Evolutionary conservation across 2,113 vertebrate genomes (phyloP).

Genomic region (Elgaria multicarinata): DNA sequence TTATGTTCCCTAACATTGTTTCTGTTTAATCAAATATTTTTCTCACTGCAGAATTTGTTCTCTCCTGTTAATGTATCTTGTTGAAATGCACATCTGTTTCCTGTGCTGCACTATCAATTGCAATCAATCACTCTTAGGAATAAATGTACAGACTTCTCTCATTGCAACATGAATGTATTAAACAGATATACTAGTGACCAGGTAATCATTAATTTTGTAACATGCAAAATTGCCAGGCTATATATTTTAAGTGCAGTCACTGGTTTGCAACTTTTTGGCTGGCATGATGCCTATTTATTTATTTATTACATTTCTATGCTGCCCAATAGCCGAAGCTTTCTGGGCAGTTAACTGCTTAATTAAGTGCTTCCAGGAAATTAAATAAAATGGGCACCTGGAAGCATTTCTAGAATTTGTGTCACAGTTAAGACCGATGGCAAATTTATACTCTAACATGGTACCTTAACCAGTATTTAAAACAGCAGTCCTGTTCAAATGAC

Average conservation of each 20-base stretch:
- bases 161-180: background rate
- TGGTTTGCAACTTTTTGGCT: background rate
- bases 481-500: too few species aligned
- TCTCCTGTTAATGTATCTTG: background rate
- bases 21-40: background rate
- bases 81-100: background rate
- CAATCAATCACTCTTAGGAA: background rate
- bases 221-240: background rate
- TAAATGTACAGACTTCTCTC: background rate
- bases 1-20: background rate
- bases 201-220: slow-evolving; percentile 3
- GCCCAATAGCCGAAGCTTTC: too few species aligned
- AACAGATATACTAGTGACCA: background rate
- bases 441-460: background rate
- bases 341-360: too few species aligned
- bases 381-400: slow-evolving; percentile 2
- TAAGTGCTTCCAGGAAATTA: background rate
- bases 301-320: too few species aligned
- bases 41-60: background rate
- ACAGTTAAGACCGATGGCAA: background rate
- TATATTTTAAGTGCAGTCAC: background rate
- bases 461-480: background rate
- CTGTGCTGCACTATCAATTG: background rate
- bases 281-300: background rate
- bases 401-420: background rate